phyloP scores from a whole-genome alignment of 2,888 invertebrate species.

The Barypeithes pellucidus region DNA sequence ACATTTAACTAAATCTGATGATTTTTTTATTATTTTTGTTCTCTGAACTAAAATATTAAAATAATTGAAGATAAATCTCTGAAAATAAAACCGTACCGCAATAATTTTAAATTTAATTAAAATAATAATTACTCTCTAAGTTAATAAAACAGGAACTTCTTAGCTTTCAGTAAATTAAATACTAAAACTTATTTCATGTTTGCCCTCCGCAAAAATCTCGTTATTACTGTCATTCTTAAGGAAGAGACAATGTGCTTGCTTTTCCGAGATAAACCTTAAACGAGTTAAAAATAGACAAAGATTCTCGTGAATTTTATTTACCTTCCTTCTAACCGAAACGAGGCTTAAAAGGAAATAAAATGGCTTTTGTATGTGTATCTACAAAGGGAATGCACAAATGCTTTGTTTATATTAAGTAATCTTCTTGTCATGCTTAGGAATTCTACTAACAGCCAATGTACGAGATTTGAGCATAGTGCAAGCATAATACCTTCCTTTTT shows the following conservation, averaged over 20 bases:
- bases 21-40: too few species aligned
- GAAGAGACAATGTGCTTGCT: conserved; percentile 19
- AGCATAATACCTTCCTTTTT: too few species aligned
- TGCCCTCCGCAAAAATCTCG: neutral
- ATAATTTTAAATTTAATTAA: neutral
- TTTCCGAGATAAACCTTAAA: conserved; percentile 12
- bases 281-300: conserved; percentile 31
- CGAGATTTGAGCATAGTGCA: too few species aligned
- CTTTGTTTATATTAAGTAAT: too few species aligned
- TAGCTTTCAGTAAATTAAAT: neutral
- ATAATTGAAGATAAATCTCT: too few species aligned
- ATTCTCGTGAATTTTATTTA: conserved; percentile 19
- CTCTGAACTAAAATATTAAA: too few species aligned
- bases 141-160: neutral
- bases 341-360: conserved; percentile 14
- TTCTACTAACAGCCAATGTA: too few species aligned
- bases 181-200: conserved; percentile 2
- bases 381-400: neutral
- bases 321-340: conserved; percentile 28
- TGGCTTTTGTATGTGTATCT: neutral
- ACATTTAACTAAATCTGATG: too few species aligned
- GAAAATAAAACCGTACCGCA: neutral
- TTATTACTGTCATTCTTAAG: conserved; percentile 7
- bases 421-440: too few species aligned
- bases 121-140: neutral